Conservation (phyloP, 2,888 invertebrate species). For the Drosophila parthenogenetica region DNA sequence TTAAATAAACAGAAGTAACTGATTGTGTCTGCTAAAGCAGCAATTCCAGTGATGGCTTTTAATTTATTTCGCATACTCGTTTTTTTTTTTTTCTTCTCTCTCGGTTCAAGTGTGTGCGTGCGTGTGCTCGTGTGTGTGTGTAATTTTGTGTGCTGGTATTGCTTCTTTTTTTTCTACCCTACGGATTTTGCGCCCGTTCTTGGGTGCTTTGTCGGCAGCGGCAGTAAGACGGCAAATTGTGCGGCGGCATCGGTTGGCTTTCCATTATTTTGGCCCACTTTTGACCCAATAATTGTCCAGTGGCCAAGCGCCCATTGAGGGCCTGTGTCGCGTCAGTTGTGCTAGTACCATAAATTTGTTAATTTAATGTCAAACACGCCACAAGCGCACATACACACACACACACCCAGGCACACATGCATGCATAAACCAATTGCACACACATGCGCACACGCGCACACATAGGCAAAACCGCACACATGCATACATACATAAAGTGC, state of each 20-base stretch:
- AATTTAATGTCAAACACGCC: slow-evolving; percentile 52
- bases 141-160: slow-evolving; percentile 36
- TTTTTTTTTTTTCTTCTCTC: slow-evolving; percentile 12
- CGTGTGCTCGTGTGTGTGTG: slow-evolving; percentile 18
- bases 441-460: slow-evolving; percentile 1
- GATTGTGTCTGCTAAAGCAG: neutral
- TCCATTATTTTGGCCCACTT: slow-evolving; percentile 22
- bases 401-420: slow-evolving; percentile 1
- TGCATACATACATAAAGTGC: slow-evolving; percentile 27
- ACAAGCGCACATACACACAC: slow-evolving; percentile 29
- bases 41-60: slow-evolving; percentile 19
- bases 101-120: slow-evolving; percentile 11
- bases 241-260: slow-evolving; percentile 17
- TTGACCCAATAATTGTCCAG: slow-evolving; percentile 5
- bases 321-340: slow-evolving; percentile 11
- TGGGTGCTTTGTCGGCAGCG: slow-evolving; percentile 20
- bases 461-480: neutral
- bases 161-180: slow-evolving; percentile 28
- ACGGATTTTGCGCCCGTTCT: slow-evolving; percentile 12
- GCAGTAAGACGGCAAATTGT: neutral
- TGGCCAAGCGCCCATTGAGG: slow-evolving; percentile 1
- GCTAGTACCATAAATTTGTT: slow-evolving; percentile 51
- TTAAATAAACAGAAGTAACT: neutral
- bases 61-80: slow-evolving; percentile 15
- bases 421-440: slow-evolving; percentile 13